phyloP scores from a whole-genome alignment of 2,113 vertebrate species.

The Stegastes partitus region DNA sequence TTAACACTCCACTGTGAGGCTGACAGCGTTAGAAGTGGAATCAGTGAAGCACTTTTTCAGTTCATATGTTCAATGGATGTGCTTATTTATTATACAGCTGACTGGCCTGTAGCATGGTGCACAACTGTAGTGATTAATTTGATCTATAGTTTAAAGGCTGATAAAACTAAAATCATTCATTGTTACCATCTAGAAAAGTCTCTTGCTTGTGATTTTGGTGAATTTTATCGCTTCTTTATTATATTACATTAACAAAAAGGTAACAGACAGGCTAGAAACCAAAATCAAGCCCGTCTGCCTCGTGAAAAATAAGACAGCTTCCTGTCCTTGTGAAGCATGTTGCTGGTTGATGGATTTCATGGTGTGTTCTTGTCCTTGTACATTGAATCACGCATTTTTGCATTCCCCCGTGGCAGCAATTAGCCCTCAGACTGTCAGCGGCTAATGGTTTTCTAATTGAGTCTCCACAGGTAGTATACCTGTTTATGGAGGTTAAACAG shows the following conservation, averaged over 20 bases:
- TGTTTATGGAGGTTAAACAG: slow-evolving; percentile 68
- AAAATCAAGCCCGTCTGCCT: slow-evolving; percentile 13
- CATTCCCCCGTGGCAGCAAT: slow-evolving; percentile 68
- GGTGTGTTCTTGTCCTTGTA: slow-evolving; percentile 61
- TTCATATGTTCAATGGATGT: background rate
- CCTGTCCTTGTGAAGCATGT: slow-evolving; percentile 30
- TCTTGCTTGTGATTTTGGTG: no score
- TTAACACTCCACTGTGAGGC: background rate
- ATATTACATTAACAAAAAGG: no score
- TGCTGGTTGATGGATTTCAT: slow-evolving; percentile 53
- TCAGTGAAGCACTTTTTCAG: background rate
- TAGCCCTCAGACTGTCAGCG: slow-evolving; percentile 65
- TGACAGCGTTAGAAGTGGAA: background rate
- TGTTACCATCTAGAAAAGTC: no score
- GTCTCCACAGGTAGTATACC: slow-evolving; percentile 80
- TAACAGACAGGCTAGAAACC: background rate
- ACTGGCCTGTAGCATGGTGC: background rate
- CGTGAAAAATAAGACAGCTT: slow-evolving; percentile 25
- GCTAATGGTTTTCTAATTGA: slow-evolving; percentile 83
- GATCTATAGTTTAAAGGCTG: slow-evolving; percentile 18
- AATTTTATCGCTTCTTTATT: no score
- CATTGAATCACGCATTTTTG: slow-evolving; percentile 46
- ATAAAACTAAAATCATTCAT: slow-evolving; percentile 1
- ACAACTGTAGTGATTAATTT: background rate
- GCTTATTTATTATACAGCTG: background rate